Percentiles rank a stretch among this genome's conserved stretches.
These are phyloP conservation scores for Catalaphyllia jardinei DNA, from an alignment of 64 coral and sea anemone genomes.

Conservation along the genomic window DNA sequence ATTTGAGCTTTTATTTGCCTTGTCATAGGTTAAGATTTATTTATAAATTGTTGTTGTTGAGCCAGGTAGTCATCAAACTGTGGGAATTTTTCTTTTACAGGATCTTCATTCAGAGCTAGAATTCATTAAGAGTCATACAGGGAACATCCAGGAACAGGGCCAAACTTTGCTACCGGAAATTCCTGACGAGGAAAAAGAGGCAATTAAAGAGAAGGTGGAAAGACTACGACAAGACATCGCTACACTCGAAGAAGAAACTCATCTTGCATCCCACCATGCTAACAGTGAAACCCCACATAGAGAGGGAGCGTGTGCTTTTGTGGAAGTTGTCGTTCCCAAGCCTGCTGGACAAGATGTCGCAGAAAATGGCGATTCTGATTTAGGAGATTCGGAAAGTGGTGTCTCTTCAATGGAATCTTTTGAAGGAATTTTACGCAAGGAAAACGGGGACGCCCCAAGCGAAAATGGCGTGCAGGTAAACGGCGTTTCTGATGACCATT, in stretches of 20 bases:
- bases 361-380: conserved; percentile 65
- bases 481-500: background rate
- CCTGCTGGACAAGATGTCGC: background rate
- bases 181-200: conserved; percentile 36
- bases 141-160: conserved; percentile 40
- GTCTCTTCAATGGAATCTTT: conserved; percentile 96
- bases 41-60: no score
- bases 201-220: conserved; percentile 59
- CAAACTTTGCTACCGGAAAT: conserved; percentile 35
- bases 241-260: conserved; percentile 36
- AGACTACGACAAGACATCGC: conserved; percentile 41
- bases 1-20: no score
- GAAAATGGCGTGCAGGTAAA: conserved; percentile 20
- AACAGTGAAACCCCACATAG: background rate
- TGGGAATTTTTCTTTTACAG: conserved; percentile 27
- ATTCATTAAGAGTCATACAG: conserved; percentile 64
- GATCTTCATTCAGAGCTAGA: conserved; percentile 66
- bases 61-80: background rate
- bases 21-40: no score
- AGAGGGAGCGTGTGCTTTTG: background rate
- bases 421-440: conserved; percentile 69
- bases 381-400: conserved; percentile 84
- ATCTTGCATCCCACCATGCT: background rate
- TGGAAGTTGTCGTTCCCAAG: background rate
- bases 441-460: background rate